phyloP scores from a whole-genome alignment of 2,113 vertebrate species.

The Morone saxatilis region DNA sequence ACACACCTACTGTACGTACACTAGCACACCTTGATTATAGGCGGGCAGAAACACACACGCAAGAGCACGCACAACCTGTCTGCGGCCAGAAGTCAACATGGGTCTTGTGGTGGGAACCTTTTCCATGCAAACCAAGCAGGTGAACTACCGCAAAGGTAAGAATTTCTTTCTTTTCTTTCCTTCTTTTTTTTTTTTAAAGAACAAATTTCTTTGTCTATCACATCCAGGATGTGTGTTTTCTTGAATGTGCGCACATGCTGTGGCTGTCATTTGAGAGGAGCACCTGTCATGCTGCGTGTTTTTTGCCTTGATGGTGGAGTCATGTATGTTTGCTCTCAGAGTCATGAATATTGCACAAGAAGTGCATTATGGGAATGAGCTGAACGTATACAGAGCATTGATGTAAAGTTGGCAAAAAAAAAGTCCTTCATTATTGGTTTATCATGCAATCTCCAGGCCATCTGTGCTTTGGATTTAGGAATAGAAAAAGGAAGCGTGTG shows the following conservation, averaged over 20 bases:
- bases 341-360: constrained; percentile 60
- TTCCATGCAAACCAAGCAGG: constrained; percentile 83
- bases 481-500: background rate
- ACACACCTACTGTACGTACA: constrained; percentile 40
- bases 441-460: constrained; percentile 49
- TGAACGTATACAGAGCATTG: background rate
- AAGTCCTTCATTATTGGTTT: constrained; percentile 33
- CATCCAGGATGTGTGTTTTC: background rate
- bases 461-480: constrained; percentile 54
- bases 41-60: constrained; percentile 12
- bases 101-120: constrained; percentile 85
- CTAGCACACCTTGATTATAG: constrained; percentile 45
- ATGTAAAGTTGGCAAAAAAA: constrained; percentile 45
- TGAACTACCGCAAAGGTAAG: constrained; percentile 85
- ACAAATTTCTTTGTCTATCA: background rate
- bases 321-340: constrained; percentile 39
- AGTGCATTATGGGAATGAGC: constrained; percentile 49
- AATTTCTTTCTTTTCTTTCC: background rate
- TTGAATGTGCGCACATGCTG: constrained; percentile 12
- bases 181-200: background rate
- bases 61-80: constrained; percentile 39
- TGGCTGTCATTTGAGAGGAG: constrained; percentile 21
- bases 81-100: constrained; percentile 78
- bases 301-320: constrained; percentile 32
- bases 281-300: constrained; percentile 37